phyloP scores from a whole-genome alignment of 2,113 vertebrate species.

The Tylochromis polylepis region DNA sequence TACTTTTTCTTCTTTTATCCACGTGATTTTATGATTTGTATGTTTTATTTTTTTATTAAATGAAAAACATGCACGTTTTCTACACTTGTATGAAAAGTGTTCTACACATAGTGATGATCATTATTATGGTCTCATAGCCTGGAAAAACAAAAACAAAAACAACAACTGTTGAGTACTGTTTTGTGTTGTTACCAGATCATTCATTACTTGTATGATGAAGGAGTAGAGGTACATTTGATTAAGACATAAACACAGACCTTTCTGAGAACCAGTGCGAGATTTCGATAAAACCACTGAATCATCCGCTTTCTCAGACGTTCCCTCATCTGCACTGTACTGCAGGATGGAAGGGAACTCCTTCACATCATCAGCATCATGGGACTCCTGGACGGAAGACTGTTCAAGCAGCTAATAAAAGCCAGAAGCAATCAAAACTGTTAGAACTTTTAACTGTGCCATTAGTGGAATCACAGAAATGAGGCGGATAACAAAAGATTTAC shows the following conservation, averaged over 20 bases:
- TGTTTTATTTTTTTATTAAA: not conserved
- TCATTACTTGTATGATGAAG: not conserved
- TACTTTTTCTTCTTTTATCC: no score
- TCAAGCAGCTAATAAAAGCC: slow-evolving; percentile 51
- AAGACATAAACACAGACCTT: slow-evolving; percentile 35
- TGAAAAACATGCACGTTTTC: not conserved
- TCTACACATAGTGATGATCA: not conserved
- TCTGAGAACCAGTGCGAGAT: slow-evolving; percentile 23
- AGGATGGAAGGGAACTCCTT: slow-evolving; percentile 18
- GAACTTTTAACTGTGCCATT: rapidly evolving
- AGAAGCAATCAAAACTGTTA: not conserved
- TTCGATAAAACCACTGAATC: slow-evolving; percentile 2
- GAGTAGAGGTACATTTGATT: not conserved
- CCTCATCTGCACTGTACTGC: slow-evolving; percentile 6
- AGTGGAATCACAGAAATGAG: not conserved
- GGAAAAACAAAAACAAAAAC: not conserved
- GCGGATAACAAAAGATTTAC: slow-evolving; percentile 34
- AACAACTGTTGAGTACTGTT: not conserved
- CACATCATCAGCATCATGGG: slow-evolving; percentile 26
- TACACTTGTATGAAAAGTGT: not conserved
- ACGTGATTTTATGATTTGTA: not conserved
- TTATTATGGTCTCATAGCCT: not conserved
- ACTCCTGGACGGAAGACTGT: slow-evolving; percentile 23
- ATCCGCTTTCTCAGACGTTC: not conserved
- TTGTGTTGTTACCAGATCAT: not conserved